Base-by-base conservation (phyloP, 1,140 invertebrate species). In the Lordiphosa collinella region DNA sequence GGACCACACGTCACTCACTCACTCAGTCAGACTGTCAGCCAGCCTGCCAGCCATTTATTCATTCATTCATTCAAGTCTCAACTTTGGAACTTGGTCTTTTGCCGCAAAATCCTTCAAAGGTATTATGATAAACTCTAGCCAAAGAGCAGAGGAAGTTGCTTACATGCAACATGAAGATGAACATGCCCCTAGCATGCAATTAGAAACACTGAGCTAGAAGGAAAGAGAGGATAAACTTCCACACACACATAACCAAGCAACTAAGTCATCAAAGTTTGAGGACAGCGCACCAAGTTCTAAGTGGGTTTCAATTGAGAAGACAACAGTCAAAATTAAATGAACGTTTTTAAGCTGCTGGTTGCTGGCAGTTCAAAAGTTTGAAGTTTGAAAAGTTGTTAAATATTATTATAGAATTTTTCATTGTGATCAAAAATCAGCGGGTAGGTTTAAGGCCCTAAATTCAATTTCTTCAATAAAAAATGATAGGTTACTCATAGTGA, bases 61-160 rank as follows among this genome's bases (percentile, higher is more conserved):
- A 66, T 38, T 57, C 69, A 60, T 63, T 72, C 54, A 65, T 69
- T 60, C 41, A 44, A 44, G 56, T 29, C 48, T 36, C 31, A 55
- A 61, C 51, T 43, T 65, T 54, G 12, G 38, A 18, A 31, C 16
- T 54, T 40, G 40, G 37, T 50, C 22, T 48, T 46, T 38, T 14
- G 58, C 62, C 50, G 29, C 64, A 69, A 63, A 47, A 55, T 53
- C 54, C 51, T 75, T 62, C 50, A 82, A 67, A 73, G 66, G 78
- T 64, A 76, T 71, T 80, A 80, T 75, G 76, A 63, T 65, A 59
- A 57, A 56, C 59, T 79, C 48, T 13, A 41, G 48, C 41, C 34
- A 48, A 16, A 37, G 25, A 58, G 47, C n/a, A 22, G 35, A 32
- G 31, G 48, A 57, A 62, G 43, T 55, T 57, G 37, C 66, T 61